Evolutionary conservation across 2,888 invertebrate genomes (phyloP).

Genomic region (Drosophila merina): DNA sequence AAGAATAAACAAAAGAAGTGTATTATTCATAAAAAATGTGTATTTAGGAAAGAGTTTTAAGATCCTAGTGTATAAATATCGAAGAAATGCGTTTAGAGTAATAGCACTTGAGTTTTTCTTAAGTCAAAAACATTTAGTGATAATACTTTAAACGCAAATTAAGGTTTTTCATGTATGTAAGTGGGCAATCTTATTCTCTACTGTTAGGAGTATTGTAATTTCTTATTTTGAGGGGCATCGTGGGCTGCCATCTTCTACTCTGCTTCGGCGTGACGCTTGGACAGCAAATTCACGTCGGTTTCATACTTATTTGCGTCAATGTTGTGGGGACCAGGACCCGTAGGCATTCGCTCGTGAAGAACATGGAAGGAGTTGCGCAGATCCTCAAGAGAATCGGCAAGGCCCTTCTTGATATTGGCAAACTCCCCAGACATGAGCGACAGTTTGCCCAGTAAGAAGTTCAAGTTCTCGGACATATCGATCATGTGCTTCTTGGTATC

Average conservation of each 20-base stretch:
- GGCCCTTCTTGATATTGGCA: conserved; percentile 90
- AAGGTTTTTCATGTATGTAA: conserved; percentile 30
- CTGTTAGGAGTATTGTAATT: conserved; percentile 52
- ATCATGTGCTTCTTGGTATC: conserved; percentile 90
- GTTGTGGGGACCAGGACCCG: conserved; percentile 87
- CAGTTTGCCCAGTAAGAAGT: conserved; percentile 91
- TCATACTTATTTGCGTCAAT: conserved; percentile 83
- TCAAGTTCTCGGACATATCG: conserved; percentile 92
- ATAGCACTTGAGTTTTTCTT: neutral
- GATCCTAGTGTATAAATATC: conserved; percentile 51
- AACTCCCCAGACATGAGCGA: conserved; percentile 94
- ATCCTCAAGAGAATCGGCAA: conserved; percentile 89
- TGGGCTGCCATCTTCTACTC: conserved; percentile 23
- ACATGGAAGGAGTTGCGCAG: conserved; percentile 88
- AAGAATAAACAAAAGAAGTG: conserved; percentile 33
- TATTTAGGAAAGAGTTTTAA: conserved; percentile 39
- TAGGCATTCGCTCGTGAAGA: conserved; percentile 85
- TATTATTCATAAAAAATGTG: conserved; percentile 61
- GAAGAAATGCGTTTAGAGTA: conserved; percentile 5
- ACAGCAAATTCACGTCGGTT: conserved; percentile 80
- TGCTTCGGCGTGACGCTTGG: conserved; percentile 73
- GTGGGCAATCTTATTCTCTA: conserved; percentile 56
- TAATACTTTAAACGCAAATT: conserved; percentile 3
- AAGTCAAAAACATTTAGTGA: neutral
- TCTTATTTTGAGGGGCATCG: conserved; percentile 4